Base-by-base conservation (phyloP, 2,113 vertebrate genomes). In the Sapayoa aenigma region DNA sequence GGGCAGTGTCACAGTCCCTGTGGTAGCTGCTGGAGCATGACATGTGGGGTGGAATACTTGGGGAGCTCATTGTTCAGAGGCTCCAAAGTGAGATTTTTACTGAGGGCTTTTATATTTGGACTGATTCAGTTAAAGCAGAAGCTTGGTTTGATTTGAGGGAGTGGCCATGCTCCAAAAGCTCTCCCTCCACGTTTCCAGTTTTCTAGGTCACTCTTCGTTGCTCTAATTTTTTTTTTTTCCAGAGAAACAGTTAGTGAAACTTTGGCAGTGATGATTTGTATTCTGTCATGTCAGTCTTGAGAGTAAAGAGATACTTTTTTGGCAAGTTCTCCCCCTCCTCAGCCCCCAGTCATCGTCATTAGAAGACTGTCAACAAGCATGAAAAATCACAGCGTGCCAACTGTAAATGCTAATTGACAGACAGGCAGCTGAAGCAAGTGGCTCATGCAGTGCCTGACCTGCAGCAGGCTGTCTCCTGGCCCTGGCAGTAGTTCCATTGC, bases 361-460 rank as follows among this genome's bases (percentile, higher is more conserved):
- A 95, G 89, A 85, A 92, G 79, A 82, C 92, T 96, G 95, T 93
- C 94, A 94, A 78, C 90, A 50, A 92, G 79, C 78, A 33, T 69
- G 62, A 91, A 60, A 73, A 90, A 55, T 68, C 85, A 24, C 75
- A 68, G 62, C 14, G 2, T 62, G 85, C 88, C 80, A 76, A 94
- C 62, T 62, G 66, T 56, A 87, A 85, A 91, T 90, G 94, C 68
- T 85, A 68, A 91, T 78, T 90, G 92, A 44, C 58, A 75, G 94
- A 52, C 7, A 50, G 58, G 78, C 82, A 76, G 85, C 81, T 37
- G 42, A 84, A 88, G 81, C 5, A 18, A 49, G 67, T 47, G 25
- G 7, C 72, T 69, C 2, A 20, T 83, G 91, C 69, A 35, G 3
- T 37, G 59, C 68, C 93, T 71, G 84, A 69, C 83, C 91, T 59